phyloP scores from a whole-genome alignment of 2,888 invertebrate species.

The Anticlea derivata region DNA sequence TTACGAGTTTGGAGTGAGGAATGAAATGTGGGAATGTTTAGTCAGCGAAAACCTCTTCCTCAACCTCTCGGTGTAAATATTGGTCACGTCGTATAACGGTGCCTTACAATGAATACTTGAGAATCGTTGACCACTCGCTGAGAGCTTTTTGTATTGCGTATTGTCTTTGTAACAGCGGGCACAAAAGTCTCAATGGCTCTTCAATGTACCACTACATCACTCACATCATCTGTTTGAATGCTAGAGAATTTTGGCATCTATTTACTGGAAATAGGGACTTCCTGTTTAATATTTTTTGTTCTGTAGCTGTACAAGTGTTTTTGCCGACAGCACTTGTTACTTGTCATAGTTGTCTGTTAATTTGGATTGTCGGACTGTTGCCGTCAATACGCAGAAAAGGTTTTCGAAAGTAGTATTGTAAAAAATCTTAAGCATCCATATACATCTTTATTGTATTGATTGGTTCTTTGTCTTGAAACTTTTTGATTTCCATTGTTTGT shows the following conservation, averaged over 20 bases:
- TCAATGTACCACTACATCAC: constrained; percentile 41
- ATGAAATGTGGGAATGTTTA: constrained; percentile 26
- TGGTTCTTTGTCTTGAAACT: constrained; percentile 58
- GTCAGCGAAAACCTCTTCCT: constrained; percentile 18
- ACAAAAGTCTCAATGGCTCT: constrained; percentile 70
- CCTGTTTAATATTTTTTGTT: constrained; percentile 5
- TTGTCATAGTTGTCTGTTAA: constrained; percentile 81
- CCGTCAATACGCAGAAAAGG: constrained; percentile 66
- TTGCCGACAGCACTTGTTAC: constrained; percentile 71
- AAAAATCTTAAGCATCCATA: constrained; percentile 53
- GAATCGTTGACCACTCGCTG: constrained; percentile 74
- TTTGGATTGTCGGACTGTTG: constrained; percentile 61
- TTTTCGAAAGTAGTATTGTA: constrained; percentile 54
- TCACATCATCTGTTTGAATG: constrained; percentile 27
- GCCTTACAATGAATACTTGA: constrained; percentile 53
- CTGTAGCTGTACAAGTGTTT: constrained; percentile 33
- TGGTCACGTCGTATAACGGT: constrained; percentile 61
- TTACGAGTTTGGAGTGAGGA: too few species aligned
- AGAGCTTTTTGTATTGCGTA: constrained; percentile 70
- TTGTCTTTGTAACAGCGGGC: constrained; percentile 70
- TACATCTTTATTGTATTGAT: constrained; percentile 50
- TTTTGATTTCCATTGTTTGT: constrained; percentile 39
- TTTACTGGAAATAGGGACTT: constrained; percentile 35
- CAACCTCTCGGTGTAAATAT: constrained; percentile 19
- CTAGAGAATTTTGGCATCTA: constrained; percentile 41